Evolutionary conservation across 2,113 vertebrate species (phyloP).

Genomic region (Cygnus atratus): DNA sequence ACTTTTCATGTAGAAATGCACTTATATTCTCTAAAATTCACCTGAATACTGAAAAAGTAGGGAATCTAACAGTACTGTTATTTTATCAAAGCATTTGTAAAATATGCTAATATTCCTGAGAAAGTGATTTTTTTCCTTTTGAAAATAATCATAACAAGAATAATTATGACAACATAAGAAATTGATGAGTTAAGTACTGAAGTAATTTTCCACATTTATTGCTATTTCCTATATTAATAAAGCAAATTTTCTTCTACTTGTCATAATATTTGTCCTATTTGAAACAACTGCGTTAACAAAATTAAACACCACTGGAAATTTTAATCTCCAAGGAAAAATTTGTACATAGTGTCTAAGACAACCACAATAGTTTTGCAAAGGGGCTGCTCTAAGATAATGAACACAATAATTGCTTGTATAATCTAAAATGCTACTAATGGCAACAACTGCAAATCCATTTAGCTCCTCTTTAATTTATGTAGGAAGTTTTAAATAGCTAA

Average conservation of each 20-base stretch:
- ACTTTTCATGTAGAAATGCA: background rate
- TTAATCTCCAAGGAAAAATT: slow-evolving; percentile 79
- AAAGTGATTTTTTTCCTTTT: background rate
- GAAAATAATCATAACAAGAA: slow-evolving; percentile 32
- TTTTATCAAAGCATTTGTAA: slow-evolving; percentile 4
- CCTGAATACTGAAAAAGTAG: background rate
- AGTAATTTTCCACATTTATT: slow-evolving; percentile 39
- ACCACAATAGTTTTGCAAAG: slow-evolving; percentile 69
- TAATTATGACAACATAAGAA: slow-evolving; percentile 41
- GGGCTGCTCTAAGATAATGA: slow-evolving; percentile 76
- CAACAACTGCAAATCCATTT: slow-evolving; percentile 80
- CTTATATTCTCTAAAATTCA: background rate
- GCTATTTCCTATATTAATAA: slow-evolving; percentile 55
- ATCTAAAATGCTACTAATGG: slow-evolving; percentile 83
- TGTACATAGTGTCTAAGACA: slow-evolving; percentile 71
- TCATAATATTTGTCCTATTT: slow-evolving; percentile 77
- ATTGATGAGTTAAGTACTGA: slow-evolving; percentile 17
- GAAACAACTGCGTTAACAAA: slow-evolving; percentile 72
- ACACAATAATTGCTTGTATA: slow-evolving; percentile 81
- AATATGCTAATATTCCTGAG: background rate
- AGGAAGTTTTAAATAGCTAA: slow-evolving; percentile 81
- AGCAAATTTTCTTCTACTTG: slow-evolving; percentile 64
- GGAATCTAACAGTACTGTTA: background rate
- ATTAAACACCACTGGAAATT: slow-evolving; percentile 78
- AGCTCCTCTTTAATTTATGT: slow-evolving; percentile 83